Percentiles rank a stretch among this genome's conserved stretches.
Evolutionary conservation across 1,140 invertebrate genomes (phyloP).

Genomic region (Cotesia glomerata): DNA sequence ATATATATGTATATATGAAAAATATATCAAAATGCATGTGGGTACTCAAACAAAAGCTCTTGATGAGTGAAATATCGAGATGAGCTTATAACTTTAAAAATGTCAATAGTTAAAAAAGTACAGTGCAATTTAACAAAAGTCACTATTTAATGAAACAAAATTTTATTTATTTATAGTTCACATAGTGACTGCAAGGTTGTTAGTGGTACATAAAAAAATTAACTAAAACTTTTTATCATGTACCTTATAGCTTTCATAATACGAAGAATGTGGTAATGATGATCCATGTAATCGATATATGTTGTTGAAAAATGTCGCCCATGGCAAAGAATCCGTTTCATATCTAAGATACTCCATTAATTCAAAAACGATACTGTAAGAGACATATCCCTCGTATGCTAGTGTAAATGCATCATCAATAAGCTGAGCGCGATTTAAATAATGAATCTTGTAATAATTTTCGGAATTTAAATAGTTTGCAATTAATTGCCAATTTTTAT

Average conservation of each 20-base stretch:
- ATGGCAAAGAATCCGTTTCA: conserved; percentile 72
- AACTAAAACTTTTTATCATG: no score
- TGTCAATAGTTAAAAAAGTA: no score
- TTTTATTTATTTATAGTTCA: no score
- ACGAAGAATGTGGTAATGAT: conserved; percentile 39
- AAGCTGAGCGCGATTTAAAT: conserved; percentile 77
- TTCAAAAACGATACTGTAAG: conserved; percentile 64
- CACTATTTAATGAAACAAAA: no score
- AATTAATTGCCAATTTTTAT: conserved; percentile 65
- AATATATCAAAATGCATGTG: no score
- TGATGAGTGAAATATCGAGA: no score
- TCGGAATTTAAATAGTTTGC: conserved; percentile 54
- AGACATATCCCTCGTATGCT: conserved; percentile 65
- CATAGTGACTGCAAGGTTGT: no score
- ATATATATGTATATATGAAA: no score
- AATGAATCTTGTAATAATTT: conserved; percentile 66
- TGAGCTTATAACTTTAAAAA: no score
- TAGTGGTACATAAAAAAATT: no score
- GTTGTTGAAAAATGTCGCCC: conserved; percentile 68
- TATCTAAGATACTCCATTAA: conserved; percentile 67
- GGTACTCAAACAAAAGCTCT: no score
- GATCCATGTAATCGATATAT: conserved; percentile 63
- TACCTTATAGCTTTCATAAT: conserved; percentile 22
- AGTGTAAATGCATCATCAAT: conserved; percentile 79
- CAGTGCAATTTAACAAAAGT: no score